phyloP scores from a whole-genome alignment of 2,888 invertebrate genomes.

The Steinernema carpocapsae region DNA sequence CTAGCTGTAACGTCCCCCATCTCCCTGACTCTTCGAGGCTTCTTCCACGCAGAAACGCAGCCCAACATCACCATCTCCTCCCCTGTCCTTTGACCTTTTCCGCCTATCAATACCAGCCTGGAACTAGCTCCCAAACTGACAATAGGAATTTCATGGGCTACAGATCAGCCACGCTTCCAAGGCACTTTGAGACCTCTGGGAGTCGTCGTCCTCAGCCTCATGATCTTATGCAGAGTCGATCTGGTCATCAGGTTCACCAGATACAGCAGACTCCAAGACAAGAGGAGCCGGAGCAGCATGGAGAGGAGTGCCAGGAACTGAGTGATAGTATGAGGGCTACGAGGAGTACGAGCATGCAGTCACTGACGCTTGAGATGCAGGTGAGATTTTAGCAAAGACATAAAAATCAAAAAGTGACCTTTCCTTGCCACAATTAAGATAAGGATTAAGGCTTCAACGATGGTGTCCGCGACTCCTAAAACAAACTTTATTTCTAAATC shows the following conservation, averaged over 20 bases:
- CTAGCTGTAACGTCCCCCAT: constrained; percentile 13
- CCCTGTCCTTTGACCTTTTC: neutral
- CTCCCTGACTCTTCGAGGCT: constrained; percentile 11
- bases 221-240: neutral
- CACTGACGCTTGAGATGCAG: constrained; percentile 38
- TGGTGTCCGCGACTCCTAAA: too few species aligned
- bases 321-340: constrained; percentile 37
- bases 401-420: neutral
- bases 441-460: too few species aligned
- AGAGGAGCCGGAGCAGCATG: neutral
- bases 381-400: neutral
- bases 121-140: neutral
- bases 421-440: too few species aligned
- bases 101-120: constrained; percentile 1
- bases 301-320: constrained; percentile 20
- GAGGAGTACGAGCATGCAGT: constrained; percentile 39
- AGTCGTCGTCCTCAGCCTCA: too few species aligned
- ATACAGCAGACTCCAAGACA: neutral
- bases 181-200: constrained; percentile 14
- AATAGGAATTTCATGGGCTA: neutral
- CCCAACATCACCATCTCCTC: constrained; percentile 12
- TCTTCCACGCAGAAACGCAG: constrained; percentile 16
- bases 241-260: neutral
- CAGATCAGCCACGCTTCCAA: neutral
- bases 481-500: too few species aligned